Evolutionary conservation across 2,888 invertebrate species (phyloP).

Genomic region (Spodoptera picta): DNA sequence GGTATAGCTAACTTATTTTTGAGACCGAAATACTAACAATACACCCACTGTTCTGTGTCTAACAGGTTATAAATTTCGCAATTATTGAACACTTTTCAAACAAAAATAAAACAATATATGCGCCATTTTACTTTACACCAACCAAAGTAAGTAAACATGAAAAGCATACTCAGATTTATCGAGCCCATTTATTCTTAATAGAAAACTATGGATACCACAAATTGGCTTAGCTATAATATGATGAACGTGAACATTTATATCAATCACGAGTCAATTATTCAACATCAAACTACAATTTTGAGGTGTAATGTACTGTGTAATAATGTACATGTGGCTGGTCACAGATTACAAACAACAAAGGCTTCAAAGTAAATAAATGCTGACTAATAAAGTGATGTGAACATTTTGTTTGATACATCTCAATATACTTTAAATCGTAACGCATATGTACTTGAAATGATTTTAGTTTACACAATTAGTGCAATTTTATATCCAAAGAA

Average conservation of each 20-base stretch:
- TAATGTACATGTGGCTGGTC: slow-evolving; percentile 52
- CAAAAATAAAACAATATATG: too few relatives aligned
- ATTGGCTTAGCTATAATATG: slow-evolving; percentile 40
- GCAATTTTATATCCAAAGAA: too few relatives aligned
- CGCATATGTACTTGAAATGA: too few relatives aligned
- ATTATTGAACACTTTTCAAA: too few relatives aligned
- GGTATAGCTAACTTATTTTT: too few relatives aligned
- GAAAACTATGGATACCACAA: slow-evolving; percentile 30
- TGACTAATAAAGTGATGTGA: too few relatives aligned
- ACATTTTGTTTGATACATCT: too few relatives aligned
- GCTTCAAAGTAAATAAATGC: neutral
- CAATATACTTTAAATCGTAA: too few relatives aligned
- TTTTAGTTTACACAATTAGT: too few relatives aligned
- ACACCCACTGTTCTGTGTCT: too few relatives aligned
- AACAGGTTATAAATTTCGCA: too few relatives aligned
- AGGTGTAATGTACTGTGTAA: slow-evolving; percentile 67
- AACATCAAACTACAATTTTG: slow-evolving; percentile 68
- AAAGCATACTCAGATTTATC: neutral
- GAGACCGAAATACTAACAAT: too few relatives aligned
- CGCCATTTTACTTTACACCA: neutral
- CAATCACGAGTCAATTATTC: slow-evolving; percentile 58
- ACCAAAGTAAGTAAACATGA: neutral
- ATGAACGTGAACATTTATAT: slow-evolving; percentile 41
- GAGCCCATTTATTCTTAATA: slow-evolving; percentile 11
- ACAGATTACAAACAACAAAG: slow-evolving; percentile 24